Percentiles rank a stretch among this genome's conserved stretches.
These are phyloP conservation scores for Carassius carassius DNA, from an alignment of 2,113 vertebrate genomes.

Conservation along the genomic window DNA sequence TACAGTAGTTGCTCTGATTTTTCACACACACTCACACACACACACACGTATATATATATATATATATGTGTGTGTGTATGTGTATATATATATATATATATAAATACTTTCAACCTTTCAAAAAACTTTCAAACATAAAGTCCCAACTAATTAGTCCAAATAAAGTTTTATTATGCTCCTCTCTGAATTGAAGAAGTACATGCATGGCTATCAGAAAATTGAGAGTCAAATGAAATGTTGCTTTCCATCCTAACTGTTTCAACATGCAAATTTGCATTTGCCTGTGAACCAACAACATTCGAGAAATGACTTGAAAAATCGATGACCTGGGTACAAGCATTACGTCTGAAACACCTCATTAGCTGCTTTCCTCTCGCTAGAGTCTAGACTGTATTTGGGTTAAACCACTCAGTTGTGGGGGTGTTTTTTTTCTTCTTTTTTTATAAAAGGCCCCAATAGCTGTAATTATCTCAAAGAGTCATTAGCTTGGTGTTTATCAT, in stretches of 20 bases:
- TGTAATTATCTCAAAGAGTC: slow-evolving; percentile 41
- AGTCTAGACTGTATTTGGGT: slow-evolving; percentile 20
- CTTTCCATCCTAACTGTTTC: background rate
- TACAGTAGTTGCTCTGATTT: too few species aligned
- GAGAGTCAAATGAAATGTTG: background rate
- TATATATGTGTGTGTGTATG: too few species aligned
- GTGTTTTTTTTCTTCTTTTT: background rate
- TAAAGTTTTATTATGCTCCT: background rate
- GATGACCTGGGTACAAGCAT: slow-evolving; percentile 36
- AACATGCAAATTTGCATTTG: slow-evolving; percentile 33
- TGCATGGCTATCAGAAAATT: background rate
- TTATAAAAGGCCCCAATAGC: slow-evolving; percentile 41
- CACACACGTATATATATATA: too few species aligned
- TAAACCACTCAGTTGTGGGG: slow-evolving; percentile 11
- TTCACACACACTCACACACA: too few species aligned
- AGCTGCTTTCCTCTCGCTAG: background rate
- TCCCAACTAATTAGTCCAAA: background rate
- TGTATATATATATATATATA: too few species aligned
- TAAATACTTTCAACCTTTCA: too few species aligned
- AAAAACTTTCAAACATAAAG: background rate
- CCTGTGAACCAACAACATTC: slow-evolving; percentile 23
- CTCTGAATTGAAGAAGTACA: background rate
- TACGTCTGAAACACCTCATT: slow-evolving; percentile 43
- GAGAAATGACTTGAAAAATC: slow-evolving; percentile 39
- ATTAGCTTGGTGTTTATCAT: slow-evolving; percentile 30